These are phyloP conservation scores for Bombus waltoni DNA, from an alignment of 1,140 invertebrate genomes.

Conservation along the genomic window DNA sequence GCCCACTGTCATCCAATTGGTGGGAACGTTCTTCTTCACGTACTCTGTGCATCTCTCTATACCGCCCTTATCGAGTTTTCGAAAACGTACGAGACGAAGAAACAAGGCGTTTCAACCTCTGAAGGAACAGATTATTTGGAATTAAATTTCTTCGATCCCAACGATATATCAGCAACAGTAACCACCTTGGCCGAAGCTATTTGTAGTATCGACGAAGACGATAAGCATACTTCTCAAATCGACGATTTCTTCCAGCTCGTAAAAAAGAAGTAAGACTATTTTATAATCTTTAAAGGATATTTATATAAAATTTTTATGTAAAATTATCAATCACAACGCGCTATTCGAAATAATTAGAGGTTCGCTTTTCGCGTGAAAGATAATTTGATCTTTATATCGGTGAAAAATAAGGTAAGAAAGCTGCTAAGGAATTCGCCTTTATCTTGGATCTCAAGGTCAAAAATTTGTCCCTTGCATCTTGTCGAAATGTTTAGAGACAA, in stretches of 20 bases:
- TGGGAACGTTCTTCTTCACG: conserved; percentile 87
- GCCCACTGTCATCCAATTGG: conserved; percentile 85
- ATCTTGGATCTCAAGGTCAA: too few relatives aligned
- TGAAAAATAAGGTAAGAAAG: too few relatives aligned
- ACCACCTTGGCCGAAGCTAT: conserved; percentile 88
- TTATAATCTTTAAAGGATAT: not conserved
- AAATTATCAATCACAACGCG: not conserved
- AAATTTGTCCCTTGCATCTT: too few relatives aligned
- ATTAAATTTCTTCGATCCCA: conserved; percentile 65
- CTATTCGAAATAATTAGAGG: too few relatives aligned
- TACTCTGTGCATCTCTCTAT: conserved; percentile 55
- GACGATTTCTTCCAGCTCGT: conserved; percentile 84
- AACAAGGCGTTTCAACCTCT: conserved; percentile 35
- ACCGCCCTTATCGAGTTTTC: conserved; percentile 48
- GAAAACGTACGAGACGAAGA: not conserved
- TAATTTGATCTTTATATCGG: too few relatives aligned
- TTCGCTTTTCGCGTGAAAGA: too few relatives aligned
- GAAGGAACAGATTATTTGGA: conserved; percentile 16
- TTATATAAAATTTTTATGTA: not conserved
- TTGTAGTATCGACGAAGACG: conserved; percentile 90
- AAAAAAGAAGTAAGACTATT: conserved; percentile 75
- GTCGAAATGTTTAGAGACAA: not conserved
- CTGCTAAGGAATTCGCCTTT: too few relatives aligned
- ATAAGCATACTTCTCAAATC: conserved; percentile 88
- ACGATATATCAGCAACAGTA: conserved; percentile 67